Base-by-base conservation (phyloP, 2,888 invertebrate species). In the Biston betularia region DNA sequence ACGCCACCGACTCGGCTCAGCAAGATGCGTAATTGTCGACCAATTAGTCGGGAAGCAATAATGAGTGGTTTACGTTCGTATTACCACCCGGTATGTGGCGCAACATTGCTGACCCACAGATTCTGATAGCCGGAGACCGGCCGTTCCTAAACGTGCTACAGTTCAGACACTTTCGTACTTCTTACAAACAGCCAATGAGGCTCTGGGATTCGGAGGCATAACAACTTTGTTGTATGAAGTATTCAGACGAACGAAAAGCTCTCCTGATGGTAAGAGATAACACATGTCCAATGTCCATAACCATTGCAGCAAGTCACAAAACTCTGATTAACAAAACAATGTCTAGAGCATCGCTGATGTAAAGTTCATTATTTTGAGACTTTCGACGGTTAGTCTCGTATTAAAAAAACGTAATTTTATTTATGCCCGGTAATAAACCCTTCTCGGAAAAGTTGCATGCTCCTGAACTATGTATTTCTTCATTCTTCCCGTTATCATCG, bases 31-130 rank as follows among this genome's bases (percentile, higher is more conserved):
- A 84, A 85, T 85, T 85, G 83, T 68, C 65, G 33, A 49, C 78
- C 80, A 84, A 84, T 84, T 86, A 86, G 75, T 76, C 73, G 70
- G 75, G 74, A 70, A 69, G 75, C 71, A 79, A 71, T 79, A 81
- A 82, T 75, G 75, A 77, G 68, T 70, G 72, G 72, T 74, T 86
- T 83, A 83, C 83, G 83, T 83, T 79, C 81, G 83, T 82, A 82
- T 84, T 80, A 83, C 72, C 83, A 78, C 79, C 60, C 60, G 82
- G 82, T 83, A 85, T 86, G 83, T 80, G 80, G 85, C 77, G 77
- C 79, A 79, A 72, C 67, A 56, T 48, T 74, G 65, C 71, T 68
- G 69, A 74, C 71, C 71, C 74, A 75, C 66, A 66, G 59, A 63
- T 50, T 42, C 63, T 60, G 33, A 9, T 68, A 59, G 64, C 7